Conservation (phyloP, 2,888 invertebrate species). For the Callimorpha dominula region DNA sequence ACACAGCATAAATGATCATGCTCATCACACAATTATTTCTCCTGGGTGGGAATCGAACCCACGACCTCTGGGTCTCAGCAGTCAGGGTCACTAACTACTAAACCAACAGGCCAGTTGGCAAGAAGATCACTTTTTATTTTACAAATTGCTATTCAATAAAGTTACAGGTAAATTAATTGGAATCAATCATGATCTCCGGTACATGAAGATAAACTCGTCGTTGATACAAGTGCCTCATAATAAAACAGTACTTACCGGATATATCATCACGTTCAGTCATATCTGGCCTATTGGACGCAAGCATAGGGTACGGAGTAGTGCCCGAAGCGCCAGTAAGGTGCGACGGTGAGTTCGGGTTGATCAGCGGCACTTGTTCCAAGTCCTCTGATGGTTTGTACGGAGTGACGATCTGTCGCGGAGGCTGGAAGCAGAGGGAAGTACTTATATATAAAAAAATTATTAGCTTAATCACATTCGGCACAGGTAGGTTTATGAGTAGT, state of each 20-base stretch:
- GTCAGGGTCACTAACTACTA: no score
- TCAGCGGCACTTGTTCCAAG: conserved; percentile 89
- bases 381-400: conserved; percentile 96
- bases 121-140: no score
- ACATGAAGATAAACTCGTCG: no score
- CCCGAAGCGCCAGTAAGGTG: conserved; percentile 72
- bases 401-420: conserved; percentile 95
- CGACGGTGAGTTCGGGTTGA: conserved; percentile 86
- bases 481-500: not conserved
- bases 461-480: not conserved
- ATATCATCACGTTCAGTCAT: conserved; percentile 32
- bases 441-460: not conserved
- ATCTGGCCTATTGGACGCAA: conserved; percentile 50
- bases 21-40: no score
- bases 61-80: no score
- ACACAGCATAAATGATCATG: no score
- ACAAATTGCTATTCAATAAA: no score
- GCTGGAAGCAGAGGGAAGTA: conserved; percentile 71
- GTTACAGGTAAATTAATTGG: no score
- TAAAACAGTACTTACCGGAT: conserved; percentile 57
- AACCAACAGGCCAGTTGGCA: no score
- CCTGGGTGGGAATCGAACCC: no score
- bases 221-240: no score
- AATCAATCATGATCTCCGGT: no score
- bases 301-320: conserved; percentile 71